Base-by-base conservation (phyloP, 2,797 vertebrate genomes). In the Apogon talboti region DNA sequence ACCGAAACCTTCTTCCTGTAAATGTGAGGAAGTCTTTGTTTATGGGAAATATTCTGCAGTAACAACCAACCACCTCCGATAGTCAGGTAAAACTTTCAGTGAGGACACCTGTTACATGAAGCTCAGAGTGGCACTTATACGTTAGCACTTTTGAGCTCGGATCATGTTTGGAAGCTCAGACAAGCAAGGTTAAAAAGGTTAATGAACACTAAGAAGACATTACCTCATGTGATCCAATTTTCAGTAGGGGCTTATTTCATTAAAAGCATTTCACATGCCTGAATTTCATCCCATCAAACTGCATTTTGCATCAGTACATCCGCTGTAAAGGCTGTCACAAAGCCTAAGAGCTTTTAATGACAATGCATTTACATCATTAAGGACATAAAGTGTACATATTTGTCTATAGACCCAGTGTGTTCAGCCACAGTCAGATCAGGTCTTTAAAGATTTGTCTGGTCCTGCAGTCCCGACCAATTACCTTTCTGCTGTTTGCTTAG, bases 371-470 rank as follows among this genome's bases (percentile, higher is more conserved):
- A 14, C 4, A 1, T 61, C 16, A 45, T 46, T 18, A 66, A 53
- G 54, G 63, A 6, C 35, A n/a, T 40, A 11, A 45, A 46, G 6
- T 38, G 40, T 51, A 65, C 6, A n/a, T 15, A 43, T n/a, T 43
- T 40, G 19, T 45, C 38, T n/a, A 3, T 19, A 60, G 40, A 21
- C 33, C 11, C 48, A 3, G 4, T 71, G 54, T 53, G 7, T 87
- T 84, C 84, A 76, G 79, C 76, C 70, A 67, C 45, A 68, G 74
- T 80, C 79, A 73, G 72, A 70, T 80, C 61, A 75, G 77, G 85
- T 75, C 82, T 89, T 87, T 86, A 88, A 83, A 85, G 84, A 90
- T 85, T 84, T 79, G 76, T 85, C 79, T 74, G 67, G 66, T 82
- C 71, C 66, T 13, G 62, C 80, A 78, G 80, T 54, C 84, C 72